These are phyloP conservation scores for Triplophysa tibetana DNA, from an alignment of 2,113 vertebrate genomes.

Conservation along the genomic window DNA sequence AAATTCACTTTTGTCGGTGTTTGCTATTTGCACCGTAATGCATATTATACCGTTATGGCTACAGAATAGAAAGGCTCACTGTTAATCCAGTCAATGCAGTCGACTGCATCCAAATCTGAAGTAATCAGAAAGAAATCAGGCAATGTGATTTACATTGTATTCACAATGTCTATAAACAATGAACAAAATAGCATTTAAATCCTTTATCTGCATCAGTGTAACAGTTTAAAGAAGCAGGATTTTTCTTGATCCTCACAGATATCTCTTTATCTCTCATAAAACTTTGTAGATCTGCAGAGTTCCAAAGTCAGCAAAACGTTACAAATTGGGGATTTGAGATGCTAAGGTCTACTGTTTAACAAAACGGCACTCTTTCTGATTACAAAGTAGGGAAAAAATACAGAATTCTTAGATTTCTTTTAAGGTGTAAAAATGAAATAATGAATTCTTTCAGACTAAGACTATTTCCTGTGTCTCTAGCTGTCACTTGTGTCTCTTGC, in stretches of 20 bases:
- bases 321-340: neutral
- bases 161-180: neutral
- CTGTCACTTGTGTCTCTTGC: too few species aligned
- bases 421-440: too few species aligned
- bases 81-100: neutral
- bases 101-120: constrained; percentile 5
- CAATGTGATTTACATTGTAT: constrained; percentile 15
- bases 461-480: too few species aligned
- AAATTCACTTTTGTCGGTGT: too few species aligned
- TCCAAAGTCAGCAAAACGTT: constrained; percentile 1
- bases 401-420: too few species aligned
- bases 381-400: neutral
- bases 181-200: neutral
- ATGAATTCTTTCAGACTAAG: too few species aligned
- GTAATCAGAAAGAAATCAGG: neutral
- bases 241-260: constrained; percentile 12
- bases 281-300: neutral
- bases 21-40: too few species aligned
- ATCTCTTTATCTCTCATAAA: constrained; percentile 24
- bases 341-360: neutral
- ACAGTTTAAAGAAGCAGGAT: constrained; percentile 16
- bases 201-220: neutral
- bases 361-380: neutral
- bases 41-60: too few species aligned
- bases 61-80: neutral